Conservation (phyloP, 2,888 invertebrate genomes). For the Hypercompe scribonia region DNA sequence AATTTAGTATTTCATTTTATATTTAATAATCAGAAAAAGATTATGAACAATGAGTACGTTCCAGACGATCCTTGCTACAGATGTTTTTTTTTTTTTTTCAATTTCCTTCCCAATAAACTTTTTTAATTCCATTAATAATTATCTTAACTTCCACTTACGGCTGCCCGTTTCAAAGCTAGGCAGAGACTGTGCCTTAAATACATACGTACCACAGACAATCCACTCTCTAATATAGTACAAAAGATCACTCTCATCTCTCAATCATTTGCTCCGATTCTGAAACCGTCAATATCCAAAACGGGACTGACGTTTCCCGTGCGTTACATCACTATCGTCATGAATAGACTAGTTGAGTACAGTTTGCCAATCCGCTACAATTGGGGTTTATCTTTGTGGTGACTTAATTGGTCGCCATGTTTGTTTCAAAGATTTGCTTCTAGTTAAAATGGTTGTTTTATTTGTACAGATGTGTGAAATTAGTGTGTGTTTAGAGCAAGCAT, state of each 20-base stretch:
- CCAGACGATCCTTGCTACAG: not conserved
- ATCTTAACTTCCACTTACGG: no score
- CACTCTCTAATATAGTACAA: no score
- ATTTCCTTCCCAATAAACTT: no score
- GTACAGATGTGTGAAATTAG: conserved; percentile 21
- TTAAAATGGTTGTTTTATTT: conserved; percentile 35
- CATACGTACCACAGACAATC: no score
- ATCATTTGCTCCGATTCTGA: no score
- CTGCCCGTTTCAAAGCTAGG: no score
- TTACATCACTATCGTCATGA: conserved; percentile 31
- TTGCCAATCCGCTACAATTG: conserved; percentile 48
- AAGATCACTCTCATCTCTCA: no score
- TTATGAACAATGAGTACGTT: not conserved
- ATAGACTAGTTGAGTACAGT: conserved; percentile 40
- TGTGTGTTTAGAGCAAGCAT: not conserved
- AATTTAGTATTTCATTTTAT: not conserved
- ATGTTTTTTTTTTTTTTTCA: no score
- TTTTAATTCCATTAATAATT: no score
- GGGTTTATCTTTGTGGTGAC: conserved; percentile 54
- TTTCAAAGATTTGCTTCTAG: conserved; percentile 45
- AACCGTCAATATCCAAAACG: conserved; percentile 1
- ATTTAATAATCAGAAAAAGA: not conserved
- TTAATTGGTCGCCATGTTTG: conserved; percentile 51
- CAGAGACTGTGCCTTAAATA: no score
- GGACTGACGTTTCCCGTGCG: not conserved